These are phyloP conservation scores for Zelostemma sp. DNA, from an alignment of 1,140 invertebrate species.

Conservation along the genomic window DNA sequence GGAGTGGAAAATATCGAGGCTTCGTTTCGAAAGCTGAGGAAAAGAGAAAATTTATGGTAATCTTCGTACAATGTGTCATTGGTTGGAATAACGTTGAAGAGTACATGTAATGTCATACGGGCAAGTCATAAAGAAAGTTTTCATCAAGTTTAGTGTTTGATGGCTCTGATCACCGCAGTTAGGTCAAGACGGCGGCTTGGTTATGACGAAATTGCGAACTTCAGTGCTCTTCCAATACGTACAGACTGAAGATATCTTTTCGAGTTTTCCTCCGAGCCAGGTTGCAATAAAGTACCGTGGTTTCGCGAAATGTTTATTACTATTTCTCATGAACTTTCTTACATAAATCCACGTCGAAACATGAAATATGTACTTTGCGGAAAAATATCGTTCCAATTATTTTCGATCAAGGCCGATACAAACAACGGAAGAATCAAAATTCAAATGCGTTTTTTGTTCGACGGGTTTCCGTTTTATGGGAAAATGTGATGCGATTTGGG, in stretches of 20 bases:
- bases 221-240: constrained; percentile 2
- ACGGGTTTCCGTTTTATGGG: no score
- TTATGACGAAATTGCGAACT: background rate
- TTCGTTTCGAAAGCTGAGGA: background rate
- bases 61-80: background rate
- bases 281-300: background rate
- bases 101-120: background rate
- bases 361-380: no score
- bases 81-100: background rate
- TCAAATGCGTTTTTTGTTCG: background rate
- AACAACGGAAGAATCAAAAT: background rate
- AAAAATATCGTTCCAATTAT: background rate
- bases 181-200: background rate
- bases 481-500: no score
- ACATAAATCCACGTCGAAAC: no score
- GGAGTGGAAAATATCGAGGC: no score
- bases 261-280: background rate
- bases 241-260: background rate
- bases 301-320: background rate
- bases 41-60: background rate
- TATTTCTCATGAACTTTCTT: background rate
- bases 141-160: background rate
- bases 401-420: background rate
- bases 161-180: background rate
- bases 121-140: background rate